phyloP scores from a whole-genome alignment of 2,113 vertebrate species.

The Notiomystis cincta region DNA sequence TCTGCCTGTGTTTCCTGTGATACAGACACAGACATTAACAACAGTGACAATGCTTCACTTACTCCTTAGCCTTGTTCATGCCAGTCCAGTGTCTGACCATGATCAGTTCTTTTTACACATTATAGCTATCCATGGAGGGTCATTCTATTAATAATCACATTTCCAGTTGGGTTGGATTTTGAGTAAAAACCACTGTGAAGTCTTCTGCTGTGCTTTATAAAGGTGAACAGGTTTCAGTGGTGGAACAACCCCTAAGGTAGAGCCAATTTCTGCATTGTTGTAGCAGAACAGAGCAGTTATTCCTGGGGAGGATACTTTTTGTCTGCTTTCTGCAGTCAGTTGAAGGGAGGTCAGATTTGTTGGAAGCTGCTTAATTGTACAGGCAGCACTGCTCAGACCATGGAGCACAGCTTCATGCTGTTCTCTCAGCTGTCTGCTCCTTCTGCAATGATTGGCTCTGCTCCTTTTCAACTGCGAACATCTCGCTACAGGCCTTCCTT shows the following conservation, averaged over 20 bases:
- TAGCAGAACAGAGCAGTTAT: conserved; percentile 28
- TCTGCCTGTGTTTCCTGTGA: neutral
- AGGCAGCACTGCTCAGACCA: conserved; percentile 39
- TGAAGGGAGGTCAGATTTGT: conserved; percentile 48
- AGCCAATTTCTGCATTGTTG: conserved; percentile 25
- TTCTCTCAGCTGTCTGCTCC: conserved; percentile 53
- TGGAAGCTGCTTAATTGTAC: conserved; percentile 55
- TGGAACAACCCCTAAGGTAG: conserved; percentile 15
- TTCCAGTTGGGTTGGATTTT: neutral
- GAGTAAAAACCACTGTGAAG: conserved; percentile 3
- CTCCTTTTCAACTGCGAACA: neutral
- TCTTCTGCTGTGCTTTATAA: conserved; percentile 9
- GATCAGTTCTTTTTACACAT: neutral
- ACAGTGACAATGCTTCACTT: neutral
- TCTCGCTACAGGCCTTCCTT: conserved; percentile 33
- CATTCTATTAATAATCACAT: neutral
- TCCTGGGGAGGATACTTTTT: conserved; percentile 46
- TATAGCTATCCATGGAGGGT: neutral
- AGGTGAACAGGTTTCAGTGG: conserved; percentile 16
- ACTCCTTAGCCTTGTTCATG: neutral
- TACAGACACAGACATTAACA: neutral
- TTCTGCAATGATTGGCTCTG: conserved; percentile 42
- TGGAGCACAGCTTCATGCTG: conserved; percentile 41
- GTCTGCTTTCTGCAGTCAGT: conserved; percentile 16
- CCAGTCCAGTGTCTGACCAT: neutral